Base-by-base conservation (phyloP, 2,113 vertebrate species). In the Triplophysa rosa region DNA sequence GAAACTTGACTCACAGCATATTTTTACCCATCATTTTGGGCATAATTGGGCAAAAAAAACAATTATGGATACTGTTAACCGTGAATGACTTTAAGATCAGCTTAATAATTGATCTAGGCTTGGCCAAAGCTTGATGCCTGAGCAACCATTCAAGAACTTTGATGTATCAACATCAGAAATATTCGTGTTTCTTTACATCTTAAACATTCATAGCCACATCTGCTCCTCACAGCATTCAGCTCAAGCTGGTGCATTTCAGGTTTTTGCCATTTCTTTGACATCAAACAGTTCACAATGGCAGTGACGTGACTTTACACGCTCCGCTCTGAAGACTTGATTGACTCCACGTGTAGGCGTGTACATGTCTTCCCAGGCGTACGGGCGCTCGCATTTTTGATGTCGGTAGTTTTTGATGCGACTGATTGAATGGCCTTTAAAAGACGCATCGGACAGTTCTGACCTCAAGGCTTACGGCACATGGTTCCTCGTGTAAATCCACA, bases 401-500 rank as follows among this genome's bases (percentile, higher is more conserved):
- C 1, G 0, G 13, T 2, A 40, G 23, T 40, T 71, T 75, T 40
- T 67, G 11, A 71, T 72, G 52, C 40, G 1, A 17, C 40, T 23
- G 21, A 7, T 37, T 9, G 37, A 17, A 24, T 54, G 33, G 72
- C 33, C 9, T 29, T 54, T 37, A 16, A 37, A 33, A 40, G 63
- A 65, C 14, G 3, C n/a, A 37, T 45, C 56, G 54, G 49, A 52
- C 72, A 59, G 61, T 79, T 83, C 67, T 69, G 37, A 24, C 10
- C 72, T 7, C 7, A 54, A 42, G 21, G 21, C 37, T 2, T 8
- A 40, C 21, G 33, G 42, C 75, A 68, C 64, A 59, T 19, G 59
- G 14, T 47, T 63, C 3, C 47, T 79, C 75, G 76, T 64, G 58
- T 68, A 81, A 81, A 69, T 74, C 77, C 62, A 58, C 17, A 75